These are phyloP conservation scores for Donacobius atricapilla DNA, from an alignment of 2,113 vertebrate species.

Conservation along the genomic window DNA sequence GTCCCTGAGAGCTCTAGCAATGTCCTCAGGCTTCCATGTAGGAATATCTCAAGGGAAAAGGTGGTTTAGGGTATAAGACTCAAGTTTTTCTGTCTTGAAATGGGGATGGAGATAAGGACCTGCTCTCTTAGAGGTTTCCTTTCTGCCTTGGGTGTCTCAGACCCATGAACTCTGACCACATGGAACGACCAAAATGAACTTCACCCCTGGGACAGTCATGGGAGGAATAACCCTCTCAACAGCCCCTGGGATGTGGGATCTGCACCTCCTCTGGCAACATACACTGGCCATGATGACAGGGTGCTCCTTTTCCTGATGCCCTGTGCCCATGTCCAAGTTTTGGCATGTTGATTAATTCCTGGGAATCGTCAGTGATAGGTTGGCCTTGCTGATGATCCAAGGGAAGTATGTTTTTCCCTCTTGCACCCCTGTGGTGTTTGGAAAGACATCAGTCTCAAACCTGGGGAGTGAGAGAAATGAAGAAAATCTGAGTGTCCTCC, in stretches of 20 bases:
- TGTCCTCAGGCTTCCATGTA: not conserved
- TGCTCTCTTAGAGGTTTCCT: not conserved
- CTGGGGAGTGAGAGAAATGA: not conserved
- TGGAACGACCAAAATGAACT: not conserved
- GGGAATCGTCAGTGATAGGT: not conserved
- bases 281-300: not conserved
- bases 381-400: not conserved
- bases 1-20: not conserved
- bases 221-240: not conserved
- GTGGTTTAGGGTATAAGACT: not conserved
- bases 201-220: not conserved
- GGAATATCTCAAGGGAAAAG: not conserved
- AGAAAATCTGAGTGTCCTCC: not conserved
- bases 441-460: not conserved
- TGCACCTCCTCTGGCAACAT: not conserved
- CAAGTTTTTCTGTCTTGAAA: not conserved
- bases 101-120: not conserved
- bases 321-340: not conserved
- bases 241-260: not conserved
- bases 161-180: accelerated
- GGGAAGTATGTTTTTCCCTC: not conserved
- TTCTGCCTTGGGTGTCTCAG: not conserved
- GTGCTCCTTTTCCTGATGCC: not conserved
- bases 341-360: not conserved
- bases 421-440: not conserved